These are phyloP conservation scores for Smithornis capensis DNA, from an alignment of 2,113 vertebrate genomes.

Conservation along the genomic window DNA sequence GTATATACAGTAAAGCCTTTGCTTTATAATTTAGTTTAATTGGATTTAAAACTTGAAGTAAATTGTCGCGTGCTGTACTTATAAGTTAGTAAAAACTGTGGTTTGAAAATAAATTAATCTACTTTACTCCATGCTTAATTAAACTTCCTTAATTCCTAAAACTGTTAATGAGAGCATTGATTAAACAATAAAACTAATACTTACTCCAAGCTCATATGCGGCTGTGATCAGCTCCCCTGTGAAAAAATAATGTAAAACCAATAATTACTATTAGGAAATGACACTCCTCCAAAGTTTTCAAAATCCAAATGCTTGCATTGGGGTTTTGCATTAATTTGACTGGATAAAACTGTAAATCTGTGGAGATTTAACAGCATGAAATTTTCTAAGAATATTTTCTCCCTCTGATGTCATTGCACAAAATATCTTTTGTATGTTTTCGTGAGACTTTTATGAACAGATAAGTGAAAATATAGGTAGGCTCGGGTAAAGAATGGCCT, in stretches of 20 bases:
- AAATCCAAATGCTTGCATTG: constrained; percentile 99
- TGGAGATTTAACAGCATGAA: constrained; percentile 94
- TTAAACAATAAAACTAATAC: constrained; percentile 99
- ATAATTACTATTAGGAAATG: constrained; percentile 99
- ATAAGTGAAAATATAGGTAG: constrained; percentile 57
- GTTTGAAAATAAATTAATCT: constrained; percentile 99
- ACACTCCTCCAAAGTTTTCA: constrained; percentile 99
- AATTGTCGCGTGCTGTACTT: constrained; percentile 99
- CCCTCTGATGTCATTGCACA: constrained; percentile 74
- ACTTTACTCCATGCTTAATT: constrained; percentile 99
- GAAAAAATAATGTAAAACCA: constrained; percentile 99
- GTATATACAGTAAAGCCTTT: constrained; percentile 99
- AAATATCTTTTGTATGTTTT: constrained; percentile 70
- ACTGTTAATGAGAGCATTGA: constrained; percentile 99
- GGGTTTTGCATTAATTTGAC: constrained; percentile 99
- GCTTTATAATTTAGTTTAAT: constrained; percentile 99
- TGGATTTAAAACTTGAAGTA: constrained; percentile 99
- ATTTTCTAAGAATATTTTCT: constrained; percentile 88
- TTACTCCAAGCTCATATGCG: constrained; percentile 99
- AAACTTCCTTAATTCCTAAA: constrained; percentile 99
- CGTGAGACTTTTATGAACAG: constrained; percentile 46
- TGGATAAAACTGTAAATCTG: constrained; percentile 99
- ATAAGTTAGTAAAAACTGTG: constrained; percentile 99
- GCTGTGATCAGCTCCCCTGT: constrained; percentile 99
- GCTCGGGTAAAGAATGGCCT: neutral